Base-by-base conservation (phyloP, 2,797 vertebrate species). In the Chaunax sp. region DNA sequence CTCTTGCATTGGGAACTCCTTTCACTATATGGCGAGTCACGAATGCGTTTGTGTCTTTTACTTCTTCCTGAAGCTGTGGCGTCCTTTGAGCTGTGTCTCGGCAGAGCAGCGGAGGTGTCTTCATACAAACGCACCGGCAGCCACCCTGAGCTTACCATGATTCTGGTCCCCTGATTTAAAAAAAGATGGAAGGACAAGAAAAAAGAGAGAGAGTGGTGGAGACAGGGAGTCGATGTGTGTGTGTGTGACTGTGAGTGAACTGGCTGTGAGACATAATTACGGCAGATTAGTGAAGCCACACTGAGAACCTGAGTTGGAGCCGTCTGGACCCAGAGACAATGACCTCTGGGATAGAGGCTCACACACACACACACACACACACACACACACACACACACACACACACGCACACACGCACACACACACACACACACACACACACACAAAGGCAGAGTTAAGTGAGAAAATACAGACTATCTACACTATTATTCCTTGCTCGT, bases 231-330 rank as follows among this genome's bases (percentile, higher is more conserved):
- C 25, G 51, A 52, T 65, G 70, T 63, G 64, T 74, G 61, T 80
- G 78, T 80, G 81, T 83, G 77, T 61, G 78, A 69, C 56, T 64
- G 63, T 54, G 75, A 72, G 72, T 65, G 80, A 76, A 73, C 83
- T 76, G 69, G 64, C 84, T 82, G 80, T 63, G 84, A 87, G 83
- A 86, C 87, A 90, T 90, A 87, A 92, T 92, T 91, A 89, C 53
- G 11, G 75, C 73, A 88, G 87, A 92, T 91, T 91, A 90, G 86
- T 81, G 83, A 89, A 85, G 85, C 73, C 85, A 81, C 74, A 80
- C 75, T 85, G 87, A 90, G 82, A 87, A 78, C 74, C 86, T 82
- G 78, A 87, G 77, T 72, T 20, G 46, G 68, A 83, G 81, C 78
- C 60, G 80, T 87, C 78, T 87, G 84, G 82, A 84, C 83, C 73